Evolutionary conservation across 2,113 vertebrate genomes (phyloP).

Genomic region (Scomber colias): DNA sequence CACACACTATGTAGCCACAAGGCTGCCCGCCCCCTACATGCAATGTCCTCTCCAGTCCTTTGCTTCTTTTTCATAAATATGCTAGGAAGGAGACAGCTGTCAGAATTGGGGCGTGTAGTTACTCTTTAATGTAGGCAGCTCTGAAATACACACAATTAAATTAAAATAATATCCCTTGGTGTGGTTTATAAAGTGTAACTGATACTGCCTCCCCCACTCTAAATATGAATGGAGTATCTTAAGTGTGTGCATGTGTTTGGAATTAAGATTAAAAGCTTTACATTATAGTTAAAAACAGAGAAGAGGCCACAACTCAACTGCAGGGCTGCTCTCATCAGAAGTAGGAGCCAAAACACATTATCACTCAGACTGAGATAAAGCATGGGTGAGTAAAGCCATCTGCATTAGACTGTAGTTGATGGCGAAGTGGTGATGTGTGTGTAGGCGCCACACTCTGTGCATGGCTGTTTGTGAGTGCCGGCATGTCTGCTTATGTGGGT

Average conservation of each 20-base stretch:
- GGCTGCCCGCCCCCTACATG: no score
- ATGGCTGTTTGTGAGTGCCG: conserved; percentile 27
- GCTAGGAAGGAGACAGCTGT: no score
- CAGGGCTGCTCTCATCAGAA: conserved; percentile 46
- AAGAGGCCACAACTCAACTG: conserved; percentile 30
- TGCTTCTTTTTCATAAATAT: no score
- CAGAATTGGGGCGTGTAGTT: no score
- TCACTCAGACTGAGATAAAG: conserved; percentile 53
- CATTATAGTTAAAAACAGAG: conserved; percentile 38
- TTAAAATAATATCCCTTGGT: conserved; percentile 17
- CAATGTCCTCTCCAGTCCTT: no score
- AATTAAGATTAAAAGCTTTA: conserved; percentile 67
- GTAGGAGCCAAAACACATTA: conserved; percentile 53
- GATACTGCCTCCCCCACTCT: conserved; percentile 37
- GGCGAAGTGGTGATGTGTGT: conserved; percentile 35
- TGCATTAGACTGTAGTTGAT: conserved; percentile 21
- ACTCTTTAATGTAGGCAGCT: background rate
- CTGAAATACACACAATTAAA: background rate
- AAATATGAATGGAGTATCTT: conserved; percentile 47
- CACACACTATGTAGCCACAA: no score
- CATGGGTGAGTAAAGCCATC: conserved; percentile 24
- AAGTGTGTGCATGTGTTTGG: conserved; percentile 62
- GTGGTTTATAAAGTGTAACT: conserved; percentile 33
- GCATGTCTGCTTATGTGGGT: conserved; percentile 52
- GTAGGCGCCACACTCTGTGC: conserved; percentile 10